Evolutionary conservation across 1,140 invertebrate species (phyloP), one percentile per base, ranked within the genome.

Genomic region (Anagrus nilaparvatae): DNA sequence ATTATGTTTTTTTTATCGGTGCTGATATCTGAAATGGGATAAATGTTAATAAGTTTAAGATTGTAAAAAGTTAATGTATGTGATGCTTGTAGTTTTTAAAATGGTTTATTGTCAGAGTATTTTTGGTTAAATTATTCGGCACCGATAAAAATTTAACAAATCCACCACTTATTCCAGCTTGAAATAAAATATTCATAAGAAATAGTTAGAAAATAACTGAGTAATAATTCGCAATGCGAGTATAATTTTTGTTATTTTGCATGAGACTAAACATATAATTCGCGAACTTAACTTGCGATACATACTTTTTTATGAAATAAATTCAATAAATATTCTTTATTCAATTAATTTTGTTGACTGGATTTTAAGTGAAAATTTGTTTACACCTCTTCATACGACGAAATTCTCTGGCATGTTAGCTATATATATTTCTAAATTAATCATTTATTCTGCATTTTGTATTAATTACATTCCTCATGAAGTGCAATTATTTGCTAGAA

Each of bases 1-100:
- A 41, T 21, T 10, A 12, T 37, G 44, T 29, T 42, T 39, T 48
- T 40, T 43, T 48, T 48, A 50, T 55, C 50, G 52, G 48, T 59
- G 55, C 54, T 60, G 57, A 55, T 44, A 36, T 14, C n/a, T 29
- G 25, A 25, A 29, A 13, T 31, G 36, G 36, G 19, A 33, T 29
- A 17, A 41, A 47, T 47, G 40, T 48, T 45, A 40, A 42, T 48
- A 47, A 13, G 40, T 40, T 40, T 45, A 29, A 17, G 42, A 16
- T 44, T 25, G 44, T 43, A 48, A 46, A 48, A 44, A 47, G 44
- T 46, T 38, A 41, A 48, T 42, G 25, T 46, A 47, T 44, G 24
- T 25, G 24, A 35, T 42, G 17, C 35, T 46, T 40, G 27, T 14
- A 12, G 19, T 23, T 46, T 41, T 40, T 40, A 47, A 33, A 51